These are phyloP conservation scores for Lagria hirta DNA, from an alignment of 2,888 invertebrate genomes.

Conservation along the genomic window DNA sequence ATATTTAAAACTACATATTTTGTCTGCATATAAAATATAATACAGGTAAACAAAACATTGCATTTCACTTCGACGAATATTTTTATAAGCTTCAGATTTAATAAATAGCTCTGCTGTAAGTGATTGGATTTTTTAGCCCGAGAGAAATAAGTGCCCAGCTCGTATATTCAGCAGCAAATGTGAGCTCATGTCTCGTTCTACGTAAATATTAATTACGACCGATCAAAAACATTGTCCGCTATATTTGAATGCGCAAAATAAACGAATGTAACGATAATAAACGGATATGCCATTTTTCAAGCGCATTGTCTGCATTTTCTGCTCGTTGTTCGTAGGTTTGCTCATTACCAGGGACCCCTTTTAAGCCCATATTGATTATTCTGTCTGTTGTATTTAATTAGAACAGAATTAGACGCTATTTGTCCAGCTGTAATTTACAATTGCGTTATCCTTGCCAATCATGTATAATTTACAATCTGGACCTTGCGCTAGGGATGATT, in stretches of 20 bases:
- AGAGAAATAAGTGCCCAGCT: too few species aligned
- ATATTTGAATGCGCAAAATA: conserved; percentile 13
- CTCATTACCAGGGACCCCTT: conserved; percentile 34
- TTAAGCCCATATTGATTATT: conserved; percentile 40
- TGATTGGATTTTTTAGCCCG: too few species aligned
- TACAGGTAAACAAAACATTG: too few species aligned
- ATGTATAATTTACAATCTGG: conserved; percentile 47
- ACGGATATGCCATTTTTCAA: conserved; percentile 21
- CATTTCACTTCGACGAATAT: too few species aligned
- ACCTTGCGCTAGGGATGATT: conserved; percentile 41
- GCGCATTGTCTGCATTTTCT: conserved; percentile 23
- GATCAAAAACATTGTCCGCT: background rate
- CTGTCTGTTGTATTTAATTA: conserved; percentile 42
- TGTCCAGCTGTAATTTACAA: conserved; percentile 37
- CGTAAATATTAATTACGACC: conserved; percentile 1
- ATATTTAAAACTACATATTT: too few species aligned
- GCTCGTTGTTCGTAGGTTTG: conserved; percentile 34
- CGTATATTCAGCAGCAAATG: too few species aligned
- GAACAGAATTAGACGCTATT: conserved; percentile 40
- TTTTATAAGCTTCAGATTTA: too few species aligned
- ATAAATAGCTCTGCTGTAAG: too few species aligned
- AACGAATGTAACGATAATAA: conserved; percentile 18
- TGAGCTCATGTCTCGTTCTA: background rate
- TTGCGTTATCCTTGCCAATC: conserved; percentile 49
- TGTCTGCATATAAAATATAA: too few species aligned